A percentile compares a stretch with the other conserved stretches of the same genome.
These are phyloP conservation scores for Eufriesea mexicana DNA, from an alignment of 1,140 invertebrate genomes.

Conservation along the genomic window DNA sequence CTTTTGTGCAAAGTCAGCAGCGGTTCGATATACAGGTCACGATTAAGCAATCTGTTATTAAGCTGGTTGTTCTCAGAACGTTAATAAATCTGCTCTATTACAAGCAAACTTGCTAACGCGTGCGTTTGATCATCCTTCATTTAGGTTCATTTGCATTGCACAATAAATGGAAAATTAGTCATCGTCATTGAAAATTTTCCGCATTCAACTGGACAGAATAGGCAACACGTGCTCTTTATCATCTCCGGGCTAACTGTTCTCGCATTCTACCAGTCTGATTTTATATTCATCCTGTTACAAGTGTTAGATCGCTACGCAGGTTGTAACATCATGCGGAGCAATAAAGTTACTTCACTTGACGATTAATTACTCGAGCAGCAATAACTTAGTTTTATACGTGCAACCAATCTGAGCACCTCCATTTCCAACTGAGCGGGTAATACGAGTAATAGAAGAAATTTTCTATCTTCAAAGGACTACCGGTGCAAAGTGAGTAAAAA, in stretches of 20 bases:
- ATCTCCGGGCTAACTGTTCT: not conserved
- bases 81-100: not conserved
- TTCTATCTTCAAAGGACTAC: not conserved
- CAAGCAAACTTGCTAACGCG: not conserved
- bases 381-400: not conserved
- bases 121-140: not conserved
- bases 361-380: not conserved
- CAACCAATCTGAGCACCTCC: not conserved
- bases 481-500: not conserved
- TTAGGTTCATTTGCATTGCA: not conserved
- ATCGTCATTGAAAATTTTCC: not conserved
- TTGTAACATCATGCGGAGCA: constrained; percentile 2
- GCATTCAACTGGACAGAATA: not conserved
- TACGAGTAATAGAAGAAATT: not conserved
- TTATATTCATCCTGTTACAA: constrained; percentile 10
- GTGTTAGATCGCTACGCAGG: not conserved
- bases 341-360: not conserved
- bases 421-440: too few relatives aligned
- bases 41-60: not conserved
- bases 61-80: not conserved
- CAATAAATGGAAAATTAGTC: not conserved
- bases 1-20: not conserved
- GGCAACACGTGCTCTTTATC: not conserved
- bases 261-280: not conserved
- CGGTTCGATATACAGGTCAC: not conserved